Conservation (phyloP, 30 jellyfish, hydroid and myxozoan genomes). For the Clytia hemisphaerica region DNA sequence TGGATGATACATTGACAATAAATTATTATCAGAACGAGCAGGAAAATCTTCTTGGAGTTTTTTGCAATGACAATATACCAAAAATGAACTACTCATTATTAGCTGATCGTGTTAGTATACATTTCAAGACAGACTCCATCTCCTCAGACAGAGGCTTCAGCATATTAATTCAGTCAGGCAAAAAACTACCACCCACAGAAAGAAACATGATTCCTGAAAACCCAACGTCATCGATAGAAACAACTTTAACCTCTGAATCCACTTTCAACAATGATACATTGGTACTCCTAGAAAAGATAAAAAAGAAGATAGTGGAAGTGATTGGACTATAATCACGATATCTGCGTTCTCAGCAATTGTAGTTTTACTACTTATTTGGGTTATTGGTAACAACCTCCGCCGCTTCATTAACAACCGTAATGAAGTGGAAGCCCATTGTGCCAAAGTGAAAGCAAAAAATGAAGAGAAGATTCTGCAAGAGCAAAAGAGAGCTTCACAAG, state of each 20-base stretch:
- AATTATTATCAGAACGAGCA: not conserved
- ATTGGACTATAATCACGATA: constrained; percentile 25
- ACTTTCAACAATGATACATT: no score
- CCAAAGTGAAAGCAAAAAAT: constrained; percentile 16
- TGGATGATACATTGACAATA: constrained; percentile 3
- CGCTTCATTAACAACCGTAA: constrained; percentile 1
- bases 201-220: no score
- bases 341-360: constrained; percentile 27
- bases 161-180: no score
- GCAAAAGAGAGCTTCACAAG: no score
- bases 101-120: not conserved
- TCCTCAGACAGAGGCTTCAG: constrained; percentile 28
- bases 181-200: no score
- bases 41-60: constrained; percentile 1
- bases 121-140: constrained; percentile 5
- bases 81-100: not conserved
- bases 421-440: constrained; percentile 36
- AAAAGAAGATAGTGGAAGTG: not conserved
- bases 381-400: constrained; percentile 17
- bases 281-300: no score
- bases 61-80: constrained; percentile 23
- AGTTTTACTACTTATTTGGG: not conserved
- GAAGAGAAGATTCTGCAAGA: constrained; percentile 1
- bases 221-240: no score
- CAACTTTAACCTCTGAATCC: no score